Base-by-base conservation (phyloP, 64 coral and sea anemone species). In the Acropora tenuis region DNA sequence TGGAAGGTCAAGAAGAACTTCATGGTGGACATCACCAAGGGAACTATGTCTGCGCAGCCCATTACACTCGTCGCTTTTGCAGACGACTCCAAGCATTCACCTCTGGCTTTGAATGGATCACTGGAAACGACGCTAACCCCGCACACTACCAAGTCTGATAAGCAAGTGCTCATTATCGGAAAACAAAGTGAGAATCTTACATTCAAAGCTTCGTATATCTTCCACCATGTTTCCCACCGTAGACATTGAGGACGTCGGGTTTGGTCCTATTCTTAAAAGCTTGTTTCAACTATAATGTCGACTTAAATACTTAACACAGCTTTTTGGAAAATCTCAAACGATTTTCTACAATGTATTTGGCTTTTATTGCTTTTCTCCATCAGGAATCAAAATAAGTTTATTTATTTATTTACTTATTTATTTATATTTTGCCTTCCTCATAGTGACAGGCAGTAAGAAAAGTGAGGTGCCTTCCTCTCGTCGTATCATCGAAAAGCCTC, bases 1-100 rank as follows among this genome's bases (percentile, higher is more conserved):
- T 76, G 84, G 94, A 53, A 67, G 52, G 76, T 97, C 8, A 97
- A 94, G 73, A 91, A 94, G 30, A 67, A 68, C 18, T 74, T 74
- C 43, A 81, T 75, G 78, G 91, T 97, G 83, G 45, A 16, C n/a
- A 78, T 97, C 9, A 87, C 82, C 18, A 90, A 94, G 59, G 92
- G 92, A 52, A 94, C 89, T 15, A 52, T 75, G 10, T 86, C 50
- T 49, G 90, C 88, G 6, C 61, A 73, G n/a, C 88, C 95, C 3
- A 11, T 97, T 16, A 90, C 83, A 8, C 79, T 96, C 6, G 63
- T 55, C 41, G 92, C 73, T 4, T 15, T 58, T 10, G 59, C 68
- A 41, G 42, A 72, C 41, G 74, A 88, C 13, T 84, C 87, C 43
- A 44, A 82, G 60, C 8, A 12, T 10, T 13, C 60, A 41, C 15